Percentiles rank a stretch among this genome's conserved stretches.
Evolutionary conservation across 2,888 invertebrate species (phyloP).

Genomic region (Dolichomitus sp.): DNA sequence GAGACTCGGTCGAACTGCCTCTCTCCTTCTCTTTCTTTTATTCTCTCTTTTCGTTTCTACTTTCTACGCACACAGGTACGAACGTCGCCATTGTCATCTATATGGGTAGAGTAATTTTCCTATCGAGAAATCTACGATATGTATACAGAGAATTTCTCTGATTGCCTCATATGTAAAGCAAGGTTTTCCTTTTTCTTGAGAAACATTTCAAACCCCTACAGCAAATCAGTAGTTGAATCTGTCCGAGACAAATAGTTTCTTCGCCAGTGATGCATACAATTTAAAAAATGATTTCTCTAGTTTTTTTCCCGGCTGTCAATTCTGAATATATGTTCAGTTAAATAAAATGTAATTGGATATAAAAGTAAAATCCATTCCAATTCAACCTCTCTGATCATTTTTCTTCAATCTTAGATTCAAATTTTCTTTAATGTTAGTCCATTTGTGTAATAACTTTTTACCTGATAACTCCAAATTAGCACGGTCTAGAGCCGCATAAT

Average conservation of each 20-base stretch:
- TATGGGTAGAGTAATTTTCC: conserved; percentile 20
- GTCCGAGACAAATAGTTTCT: not conserved
- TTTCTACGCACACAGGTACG: not conserved
- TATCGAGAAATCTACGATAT: not conserved
- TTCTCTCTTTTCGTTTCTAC: not conserved
- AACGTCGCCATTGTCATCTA: conserved; percentile 10
- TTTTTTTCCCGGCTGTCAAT: not conserved
- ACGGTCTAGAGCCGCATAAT: too few species aligned
- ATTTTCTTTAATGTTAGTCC: too few species aligned
- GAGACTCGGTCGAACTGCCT: not conserved
- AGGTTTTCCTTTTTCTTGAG: conserved; percentile 9
- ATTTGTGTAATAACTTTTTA: too few species aligned
- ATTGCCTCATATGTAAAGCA: not conserved
- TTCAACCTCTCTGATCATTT: too few species aligned
- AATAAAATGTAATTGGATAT: too few species aligned
- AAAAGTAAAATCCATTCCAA: too few species aligned
- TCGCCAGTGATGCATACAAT: not conserved
- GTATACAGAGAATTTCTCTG: not conserved
- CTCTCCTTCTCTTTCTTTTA: not conserved
- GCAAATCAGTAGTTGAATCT: not conserved
- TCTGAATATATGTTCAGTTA: not conserved
- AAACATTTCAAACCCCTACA: not conserved
- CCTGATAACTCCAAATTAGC: too few species aligned
- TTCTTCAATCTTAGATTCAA: too few species aligned
- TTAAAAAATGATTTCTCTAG: not conserved